Evolutionary conservation across 1,140 invertebrate genomes (phyloP), one percentile per base, ranked within the genome.

Genomic region (Goniozus legneri): DNA sequence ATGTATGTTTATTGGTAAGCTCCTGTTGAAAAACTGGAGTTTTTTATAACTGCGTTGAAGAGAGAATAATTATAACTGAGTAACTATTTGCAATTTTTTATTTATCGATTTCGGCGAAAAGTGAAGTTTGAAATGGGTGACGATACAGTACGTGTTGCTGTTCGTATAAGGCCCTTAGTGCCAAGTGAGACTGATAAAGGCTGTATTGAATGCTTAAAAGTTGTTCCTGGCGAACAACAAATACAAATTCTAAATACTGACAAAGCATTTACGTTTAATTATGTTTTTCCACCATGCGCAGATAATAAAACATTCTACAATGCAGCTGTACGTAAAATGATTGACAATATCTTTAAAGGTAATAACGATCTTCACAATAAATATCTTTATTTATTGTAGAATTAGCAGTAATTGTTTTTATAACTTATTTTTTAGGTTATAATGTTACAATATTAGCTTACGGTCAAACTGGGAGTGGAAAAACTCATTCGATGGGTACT

Each of bases 361-460:
- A 13, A 12, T 22, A 47, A 20, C 33, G 20, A 34, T 16, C 39
- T 8, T 35, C 31, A 40, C 8, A 12, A 47, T 16, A 31, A 38
- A 35, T 8, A 39, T 32, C 20, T 30, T 38, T 18, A n/a, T 39
- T 38, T 16, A 27, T 6, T 6, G 24, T 27, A 10, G 4, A 27
- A 27, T 20, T 44, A 33, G 12, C 10, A 8, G 2, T 12, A 42
- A 2, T 21, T 13, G 0, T 43, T 43, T 19, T 19, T 10, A 15
- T 15, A 27, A 22, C 32, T 47, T 52, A 48, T 35, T 45, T 60
- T 62, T 42, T 55, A 87, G 87, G 89, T 4, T 94, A 91, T 62
- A 97, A 97, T 80, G 86, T 93, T 1, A 97, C 94, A 12, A 88
- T 95, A 51, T 62, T 93, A 30, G 93, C 94, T 0, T 97, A 97